These are phyloP conservation scores for Gymnosoma rotundatum DNA, from an alignment of 2,888 invertebrate genomes.

Conservation along the genomic window DNA sequence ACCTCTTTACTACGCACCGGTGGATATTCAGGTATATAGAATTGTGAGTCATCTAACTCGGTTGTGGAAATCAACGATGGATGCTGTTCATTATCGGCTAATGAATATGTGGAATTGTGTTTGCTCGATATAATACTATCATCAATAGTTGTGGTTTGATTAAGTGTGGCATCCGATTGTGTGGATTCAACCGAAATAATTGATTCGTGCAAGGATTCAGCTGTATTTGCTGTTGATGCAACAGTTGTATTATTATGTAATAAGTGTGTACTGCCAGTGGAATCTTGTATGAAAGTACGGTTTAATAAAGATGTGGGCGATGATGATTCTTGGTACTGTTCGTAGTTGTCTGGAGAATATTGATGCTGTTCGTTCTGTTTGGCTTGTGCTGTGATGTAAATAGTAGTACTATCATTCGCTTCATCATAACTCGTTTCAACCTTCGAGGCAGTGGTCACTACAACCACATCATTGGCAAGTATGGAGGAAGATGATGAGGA, in stretches of 20 bases:
- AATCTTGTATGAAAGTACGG: conserved; percentile 73
- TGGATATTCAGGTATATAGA: conserved; percentile 84
- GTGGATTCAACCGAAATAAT: conserved; percentile 81
- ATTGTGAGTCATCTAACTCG: conserved; percentile 82
- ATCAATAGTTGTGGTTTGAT: conserved; percentile 82
- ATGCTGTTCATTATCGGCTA: conserved; percentile 81
- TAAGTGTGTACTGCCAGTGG: conserved; percentile 65
- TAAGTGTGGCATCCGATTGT: conserved; percentile 78
- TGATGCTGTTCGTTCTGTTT: conserved; percentile 55
- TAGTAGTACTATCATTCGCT: conserved; percentile 74
- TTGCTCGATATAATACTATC: conserved; percentile 82
- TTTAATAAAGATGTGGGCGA: conserved; percentile 68
- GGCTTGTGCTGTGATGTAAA: conserved; percentile 68
- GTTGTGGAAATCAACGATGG: conserved; percentile 75
- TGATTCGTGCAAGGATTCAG: conserved; percentile 80
- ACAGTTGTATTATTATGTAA: conserved; percentile 43
- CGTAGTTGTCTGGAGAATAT: conserved; percentile 49
- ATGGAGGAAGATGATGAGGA: conserved; percentile 56
- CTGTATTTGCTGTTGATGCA: conserved; percentile 48
- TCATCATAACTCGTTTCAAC: conserved; percentile 76
- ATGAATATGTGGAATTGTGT: conserved; percentile 81
- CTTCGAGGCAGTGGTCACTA: conserved; percentile 73
- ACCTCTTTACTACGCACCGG: conserved; percentile 87
- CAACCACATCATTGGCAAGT: conserved; percentile 68
- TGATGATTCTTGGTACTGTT: conserved; percentile 43